Conservation (phyloP, 2,797 vertebrate species). For the Coendou prehensilis region DNA sequence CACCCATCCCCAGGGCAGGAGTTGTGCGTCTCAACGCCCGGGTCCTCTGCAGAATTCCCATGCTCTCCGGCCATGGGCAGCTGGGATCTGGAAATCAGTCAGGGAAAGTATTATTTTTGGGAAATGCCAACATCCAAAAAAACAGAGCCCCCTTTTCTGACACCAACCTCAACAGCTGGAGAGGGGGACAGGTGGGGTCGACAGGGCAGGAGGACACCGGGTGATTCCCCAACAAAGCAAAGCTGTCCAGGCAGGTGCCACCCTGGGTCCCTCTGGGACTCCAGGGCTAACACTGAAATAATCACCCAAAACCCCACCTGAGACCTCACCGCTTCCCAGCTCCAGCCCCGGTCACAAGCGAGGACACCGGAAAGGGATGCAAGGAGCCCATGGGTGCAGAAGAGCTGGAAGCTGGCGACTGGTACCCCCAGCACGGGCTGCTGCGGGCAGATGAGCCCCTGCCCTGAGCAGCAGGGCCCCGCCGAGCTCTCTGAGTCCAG, state of each 20-base stretch:
- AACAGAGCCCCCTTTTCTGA: constrained; percentile 5
- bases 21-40: neutral
- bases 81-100: constrained; percentile 48
- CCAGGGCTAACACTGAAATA: neutral
- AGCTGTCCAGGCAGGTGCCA: neutral
- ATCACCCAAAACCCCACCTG: neutral
- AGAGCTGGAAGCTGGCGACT: neutral
- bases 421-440: neutral
- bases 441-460: neutral
- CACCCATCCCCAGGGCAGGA: neutral
- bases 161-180: neutral
- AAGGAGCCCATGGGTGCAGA: neutral
- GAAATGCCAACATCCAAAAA: constrained; percentile 9
- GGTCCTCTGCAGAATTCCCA: constrained; percentile 4
- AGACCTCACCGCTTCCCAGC: neutral
- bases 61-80: neutral
- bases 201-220: neutral
- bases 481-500: fast-evolving
- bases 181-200: neutral
- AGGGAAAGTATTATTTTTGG: constrained; percentile 55
- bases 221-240: neutral
- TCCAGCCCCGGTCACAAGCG: neutral
- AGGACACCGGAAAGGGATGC: neutral
- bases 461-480: neutral
- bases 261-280: neutral